Base-by-base conservation (phyloP, 2,888 invertebrate genomes). In the Ennomos fuscantarius region DNA sequence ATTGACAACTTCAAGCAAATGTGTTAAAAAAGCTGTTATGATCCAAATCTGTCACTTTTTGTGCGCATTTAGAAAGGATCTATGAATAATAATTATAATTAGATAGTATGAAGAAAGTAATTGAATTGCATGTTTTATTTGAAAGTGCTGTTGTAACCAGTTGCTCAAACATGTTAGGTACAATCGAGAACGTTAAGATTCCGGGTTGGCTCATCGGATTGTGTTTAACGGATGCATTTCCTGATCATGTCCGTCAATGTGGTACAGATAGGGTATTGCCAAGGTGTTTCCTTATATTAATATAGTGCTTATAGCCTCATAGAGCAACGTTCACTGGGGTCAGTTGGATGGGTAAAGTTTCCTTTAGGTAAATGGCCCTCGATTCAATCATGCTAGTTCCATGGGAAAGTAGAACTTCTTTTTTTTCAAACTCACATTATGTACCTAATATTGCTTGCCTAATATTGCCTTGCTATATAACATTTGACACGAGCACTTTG, bases 11-110 rank as follows among this genome's bases (percentile, higher is more conserved):
- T 24, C 24, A 24, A 24, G 24, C 55, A 55, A 47, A 42, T 54
- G 12, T 46, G 48, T 24, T 41, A 39, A 43, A 50, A 11, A 15
- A 36, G 39, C 9, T 8, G 24, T 8, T 60, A 53, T 52, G 69
- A 74, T 79, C 82, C 81, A 76, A 78, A 76, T 76, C 60, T 62
- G 65, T 69, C 68, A 71, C 78, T 80, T 82, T 82, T 80, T 77
- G 66, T 68, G 11, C 56, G 47, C 50, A 59, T 65, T 65, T 66
- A 63, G 71, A 74, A 72, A 76, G 63, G 55, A 60, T 49, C 49
- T 66, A 55, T 82, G 24, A 24, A 24, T 24, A 24, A 6, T 24
- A 24, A 24, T 24, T 24, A 3, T 24, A 2, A 24, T 24, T 24
- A 24, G 24, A 24, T 24, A 5, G 24, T 6, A 24, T 24, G 24